A percentile compares a stretch with the other conserved stretches of the same genome.
These are phyloP conservation scores for Zaprionus bogoriensis DNA, from an alignment of 2,888 invertebrate genomes.

Conservation along the genomic window DNA sequence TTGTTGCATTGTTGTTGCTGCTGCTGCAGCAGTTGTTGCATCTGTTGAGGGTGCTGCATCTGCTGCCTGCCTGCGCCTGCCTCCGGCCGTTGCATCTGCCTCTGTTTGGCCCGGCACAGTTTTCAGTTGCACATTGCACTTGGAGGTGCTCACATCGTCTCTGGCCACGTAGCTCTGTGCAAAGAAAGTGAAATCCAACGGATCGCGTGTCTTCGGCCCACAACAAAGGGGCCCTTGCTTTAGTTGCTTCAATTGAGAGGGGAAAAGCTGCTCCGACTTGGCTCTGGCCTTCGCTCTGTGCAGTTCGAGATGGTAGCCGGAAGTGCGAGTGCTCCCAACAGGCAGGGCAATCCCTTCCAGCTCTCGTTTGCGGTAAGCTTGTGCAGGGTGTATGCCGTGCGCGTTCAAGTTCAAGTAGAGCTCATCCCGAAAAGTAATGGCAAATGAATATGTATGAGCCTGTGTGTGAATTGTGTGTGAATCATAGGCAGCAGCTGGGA, in stretches of 20 bases:
- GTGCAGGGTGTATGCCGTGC: neutral
- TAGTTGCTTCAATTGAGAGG: slow-evolving; percentile 27
- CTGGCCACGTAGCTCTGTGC: neutral
- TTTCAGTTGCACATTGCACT: slow-evolving; percentile 71
- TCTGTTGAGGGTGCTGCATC: slow-evolving; percentile 43
- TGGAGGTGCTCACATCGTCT: slow-evolving; percentile 55
- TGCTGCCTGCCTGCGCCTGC: slow-evolving; percentile 21
- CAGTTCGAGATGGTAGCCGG: slow-evolving; percentile 68
- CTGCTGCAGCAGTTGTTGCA: slow-evolving; percentile 25
- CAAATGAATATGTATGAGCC: neutral
- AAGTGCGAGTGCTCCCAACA: slow-evolving; percentile 50
- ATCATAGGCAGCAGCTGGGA: neutral
- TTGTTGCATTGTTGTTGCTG: slow-evolving; percentile 38
- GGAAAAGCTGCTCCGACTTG: neutral
- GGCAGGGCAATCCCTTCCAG: slow-evolving; percentile 64
- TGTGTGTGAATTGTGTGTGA: neutral
- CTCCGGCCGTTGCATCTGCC: neutral
- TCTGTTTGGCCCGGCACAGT: slow-evolving; percentile 17
- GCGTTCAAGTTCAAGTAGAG: slow-evolving; percentile 15
- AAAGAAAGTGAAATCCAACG: slow-evolving; percentile 64
- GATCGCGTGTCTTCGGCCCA: slow-evolving; percentile 59
- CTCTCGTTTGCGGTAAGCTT: slow-evolving; percentile 77
- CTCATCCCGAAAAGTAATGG: neutral
- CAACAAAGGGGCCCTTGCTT: slow-evolving; percentile 64
- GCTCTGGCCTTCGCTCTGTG: neutral